Base-by-base conservation (phyloP, 2,797 vertebrate species). In the Chromis chromis region DNA sequence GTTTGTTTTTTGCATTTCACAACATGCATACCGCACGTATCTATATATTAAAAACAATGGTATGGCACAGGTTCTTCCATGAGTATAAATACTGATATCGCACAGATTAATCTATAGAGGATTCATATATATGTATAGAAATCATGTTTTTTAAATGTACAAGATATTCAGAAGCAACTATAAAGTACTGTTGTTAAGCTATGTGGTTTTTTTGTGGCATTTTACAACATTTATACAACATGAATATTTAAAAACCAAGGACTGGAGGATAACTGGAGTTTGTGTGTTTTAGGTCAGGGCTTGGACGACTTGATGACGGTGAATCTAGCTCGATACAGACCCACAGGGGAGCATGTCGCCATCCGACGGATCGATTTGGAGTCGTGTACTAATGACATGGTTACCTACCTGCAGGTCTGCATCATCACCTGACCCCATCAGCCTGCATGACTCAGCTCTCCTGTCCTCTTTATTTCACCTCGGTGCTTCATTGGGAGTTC, bases 311-410 rank as follows among this genome's bases (percentile, higher is more conserved):
- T 99, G 90, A 96, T 99, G 97, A 96, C 94, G 1, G 97, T 99
- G 78, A 98, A 98, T 85, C 86, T 99, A 84, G 97, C 96, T 73
- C 96, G 91, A 66, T 99, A 98, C 78, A 96, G 91, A 90, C 96
- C 96, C 65, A 96, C 95, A 0, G 96, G 96, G 55, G 96, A 97
- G 42, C 95, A 96, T 3, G 96, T 99, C 7, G 96, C 97, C 4
- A 95, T 99, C 60, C 94, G 98, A 19, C 94, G 97, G 57, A 96
- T 99, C 53, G 95, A 99, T 89, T 70, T 99, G 83, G 98, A 99
- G 92, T 95, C 95, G 1, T 99, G 98, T 87, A 97, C 97, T 31
- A 99, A 98, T 1, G 98, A 99, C 89, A 99, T 99, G 97, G 97
- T 99, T 70, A 94, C 93, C 0, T 98, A 97, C 91, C 92, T 99